These are phyloP conservation scores for Dascyllus trimaculatus DNA, from an alignment of 2,113 vertebrate species.

Conservation along the genomic window DNA sequence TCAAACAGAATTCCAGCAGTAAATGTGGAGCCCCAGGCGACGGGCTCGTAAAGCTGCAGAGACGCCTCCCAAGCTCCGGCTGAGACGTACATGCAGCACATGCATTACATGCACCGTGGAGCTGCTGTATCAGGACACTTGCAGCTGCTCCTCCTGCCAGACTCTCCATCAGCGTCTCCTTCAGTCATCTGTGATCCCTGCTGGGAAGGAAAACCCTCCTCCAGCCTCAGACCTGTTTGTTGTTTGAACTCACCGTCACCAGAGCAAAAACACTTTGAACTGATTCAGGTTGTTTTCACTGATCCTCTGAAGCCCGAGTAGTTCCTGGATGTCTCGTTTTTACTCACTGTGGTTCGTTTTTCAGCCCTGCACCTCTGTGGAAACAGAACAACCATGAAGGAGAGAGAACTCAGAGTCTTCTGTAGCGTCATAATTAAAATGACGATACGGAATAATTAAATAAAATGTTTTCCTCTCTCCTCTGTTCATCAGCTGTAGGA, in stretches of 20 bases:
- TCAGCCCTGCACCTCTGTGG: no score
- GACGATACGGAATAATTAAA: no score
- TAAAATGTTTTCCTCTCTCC: no score
- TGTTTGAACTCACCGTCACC: neutral
- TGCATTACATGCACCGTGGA: neutral
- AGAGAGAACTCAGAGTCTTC: no score
- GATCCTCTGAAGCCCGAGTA: neutral
- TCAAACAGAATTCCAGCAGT: conserved; percentile 60
- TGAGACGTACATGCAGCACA: neutral
- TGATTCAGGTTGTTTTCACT: neutral
- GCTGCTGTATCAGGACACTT: neutral
- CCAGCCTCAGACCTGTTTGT: neutral
- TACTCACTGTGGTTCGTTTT: no score
- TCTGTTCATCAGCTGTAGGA: no score
- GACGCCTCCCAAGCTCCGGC: neutral
- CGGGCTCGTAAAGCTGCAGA: conserved; percentile 41
- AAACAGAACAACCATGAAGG: no score
- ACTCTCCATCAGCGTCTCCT: no score
- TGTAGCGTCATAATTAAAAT: no score
- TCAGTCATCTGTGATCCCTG: no score
- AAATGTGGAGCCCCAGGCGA: conserved; percentile 43
- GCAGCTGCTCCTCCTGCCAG: neutral
- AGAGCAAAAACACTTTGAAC: neutral
- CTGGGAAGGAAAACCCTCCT: neutral
- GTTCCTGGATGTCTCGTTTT: neutral